Evolutionary conservation across 2,113 vertebrate species (phyloP), one percentile per base, ranked within the genome.

Genomic region (Microcebus lehilahytsara): DNA sequence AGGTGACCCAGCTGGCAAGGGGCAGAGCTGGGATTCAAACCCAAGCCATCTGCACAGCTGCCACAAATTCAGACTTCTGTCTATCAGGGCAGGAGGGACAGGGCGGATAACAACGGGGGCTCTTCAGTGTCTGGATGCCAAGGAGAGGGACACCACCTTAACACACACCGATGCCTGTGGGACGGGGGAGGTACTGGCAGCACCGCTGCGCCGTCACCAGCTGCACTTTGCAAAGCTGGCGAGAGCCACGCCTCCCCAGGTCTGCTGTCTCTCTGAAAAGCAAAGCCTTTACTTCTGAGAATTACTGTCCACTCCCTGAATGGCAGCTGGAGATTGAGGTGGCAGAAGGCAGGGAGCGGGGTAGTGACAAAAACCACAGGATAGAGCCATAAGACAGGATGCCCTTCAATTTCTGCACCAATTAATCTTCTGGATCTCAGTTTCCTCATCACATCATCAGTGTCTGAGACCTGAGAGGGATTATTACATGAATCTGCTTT

Each of bases 381-480:
- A 81, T 1, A 81, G 9, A 46, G 71, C 23, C 75, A 34, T 2
- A 1, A 86, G 51, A 56, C 42, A n/a, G 27, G 53, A 30, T 30
- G 5, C 22, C 72, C 37, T 42, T 78, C 32, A 17, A 9, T 32
- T 25, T 91, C 67, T 66, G 25, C 2, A 10, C 40, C 34, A 10
- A 49, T 69, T 37, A 30, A 49, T 40, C 90, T 95, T 66, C 51
- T 3, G 75, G 88, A 56, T 71, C 75, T 49, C 62, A 11, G 34
- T 74, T 78, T 93, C 78, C 92, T 94, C 72, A 22, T 91, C 56
- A 80, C 42, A 78, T 56, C 25, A 90, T 67, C 71, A 40, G 66
- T 23, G 25, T n/a, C 86, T 96, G 66, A 58, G 40, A 77, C 66
- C 51, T 78, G 78, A 58, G 9, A 25, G 58, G n/a, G 37, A 83